Conservation (phyloP, 92 coral and sea anemone genomes). For the Diadumene lineata region DNA sequence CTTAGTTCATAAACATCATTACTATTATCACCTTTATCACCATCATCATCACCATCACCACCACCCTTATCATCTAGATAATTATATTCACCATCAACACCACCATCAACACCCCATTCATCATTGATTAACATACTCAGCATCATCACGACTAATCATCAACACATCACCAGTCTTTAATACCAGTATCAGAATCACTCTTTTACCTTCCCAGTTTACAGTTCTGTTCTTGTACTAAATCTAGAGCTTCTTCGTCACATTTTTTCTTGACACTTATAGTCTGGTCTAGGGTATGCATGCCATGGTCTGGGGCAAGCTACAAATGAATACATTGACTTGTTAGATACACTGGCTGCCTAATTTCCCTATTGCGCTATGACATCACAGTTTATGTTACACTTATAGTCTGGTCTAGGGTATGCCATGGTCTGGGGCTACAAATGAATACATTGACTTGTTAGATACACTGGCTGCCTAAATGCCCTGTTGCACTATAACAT, state of each 20-base stretch:
- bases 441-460: background rate
- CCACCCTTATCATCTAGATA: too few species aligned
- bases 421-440: constrained; percentile 84
- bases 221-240: constrained; percentile 77
- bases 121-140: too few species aligned
- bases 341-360: too few species aligned
- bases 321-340: background rate
- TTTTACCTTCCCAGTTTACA: constrained; percentile 63
- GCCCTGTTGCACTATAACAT: constrained; percentile 86
- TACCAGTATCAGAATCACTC: too few species aligned
- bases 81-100: too few species aligned
- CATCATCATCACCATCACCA: too few species aligned
- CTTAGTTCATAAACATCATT: too few species aligned
- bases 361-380: constrained; percentile 89
- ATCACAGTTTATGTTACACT: constrained; percentile 84
- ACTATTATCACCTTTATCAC: too few species aligned
- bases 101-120: too few species aligned
- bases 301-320: constrained; percentile 89
- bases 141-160: too few species aligned
- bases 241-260: constrained; percentile 88
- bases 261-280: constrained; percentile 71
- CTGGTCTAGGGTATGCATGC: constrained; percentile 75
- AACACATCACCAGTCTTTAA: too few species aligned
- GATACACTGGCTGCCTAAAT: too few species aligned
- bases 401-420: constrained; percentile 72